Evolutionary conservation across 1,140 invertebrate genomes (phyloP).

Genomic region (Drosophila truncata): DNA sequence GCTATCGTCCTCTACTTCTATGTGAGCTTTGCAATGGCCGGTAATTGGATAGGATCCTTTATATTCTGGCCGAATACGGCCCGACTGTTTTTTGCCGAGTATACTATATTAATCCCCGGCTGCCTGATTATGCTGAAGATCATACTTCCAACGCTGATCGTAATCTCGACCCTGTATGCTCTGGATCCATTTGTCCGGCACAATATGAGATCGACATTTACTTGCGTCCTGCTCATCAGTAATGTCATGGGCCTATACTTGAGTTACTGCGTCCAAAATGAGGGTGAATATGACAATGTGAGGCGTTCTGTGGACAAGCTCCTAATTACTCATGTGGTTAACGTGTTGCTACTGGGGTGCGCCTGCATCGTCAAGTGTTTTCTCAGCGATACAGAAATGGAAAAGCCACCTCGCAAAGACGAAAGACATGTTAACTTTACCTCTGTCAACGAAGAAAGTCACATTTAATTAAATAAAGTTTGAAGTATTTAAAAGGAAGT

Average conservation of each 20-base stretch:
- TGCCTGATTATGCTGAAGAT: slow-evolving; percentile 94
- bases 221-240: slow-evolving; percentile 91
- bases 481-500: too few relatives aligned
- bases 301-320: background rate
- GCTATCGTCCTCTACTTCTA: slow-evolving; percentile 92
- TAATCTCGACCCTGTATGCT: slow-evolving; percentile 83
- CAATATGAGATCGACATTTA: slow-evolving; percentile 86
- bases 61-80: slow-evolving; percentile 90
- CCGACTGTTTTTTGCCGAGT: slow-evolving; percentile 94
- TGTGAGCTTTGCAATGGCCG: slow-evolving; percentile 96
- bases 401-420: background rate
- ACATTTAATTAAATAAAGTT: background rate
- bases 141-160: slow-evolving; percentile 93
- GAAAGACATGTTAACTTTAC: background rate
- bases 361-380: background rate
- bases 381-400: background rate
- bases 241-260: slow-evolving; percentile 93
- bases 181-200: slow-evolving; percentile 35
- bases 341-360: slow-evolving; percentile 5
- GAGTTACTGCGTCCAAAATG: slow-evolving; percentile 92
- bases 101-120: slow-evolving; percentile 95
- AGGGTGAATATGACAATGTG: slow-evolving; percentile 92
- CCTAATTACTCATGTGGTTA: slow-evolving; percentile 11
- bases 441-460: background rate
- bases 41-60: slow-evolving; percentile 92